phyloP scores from a whole-genome alignment of 2,797 vertebrate species.

The Lindbergichthys nudifrons region DNA sequence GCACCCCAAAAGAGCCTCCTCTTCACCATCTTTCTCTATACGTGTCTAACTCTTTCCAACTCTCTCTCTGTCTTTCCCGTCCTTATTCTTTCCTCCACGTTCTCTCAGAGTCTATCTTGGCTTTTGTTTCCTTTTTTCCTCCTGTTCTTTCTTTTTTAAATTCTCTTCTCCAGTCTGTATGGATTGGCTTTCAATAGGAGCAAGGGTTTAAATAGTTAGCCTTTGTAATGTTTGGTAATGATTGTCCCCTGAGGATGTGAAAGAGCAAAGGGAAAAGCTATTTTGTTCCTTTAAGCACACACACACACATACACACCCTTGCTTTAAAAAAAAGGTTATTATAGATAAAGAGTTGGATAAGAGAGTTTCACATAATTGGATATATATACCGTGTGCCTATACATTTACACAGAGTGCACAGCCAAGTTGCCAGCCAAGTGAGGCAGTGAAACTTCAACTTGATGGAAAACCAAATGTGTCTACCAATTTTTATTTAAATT shows the following conservation, averaged over 20 bases:
- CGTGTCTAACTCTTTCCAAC: conserved; percentile 66
- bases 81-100: conserved; percentile 66
- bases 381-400: not conserved
- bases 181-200: conserved; percentile 72
- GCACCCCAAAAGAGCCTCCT: conserved; percentile 82
- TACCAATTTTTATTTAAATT: too few relatives aligned
- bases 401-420: not conserved
- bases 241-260: conserved; percentile 72
- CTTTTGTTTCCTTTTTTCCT: conserved; percentile 67
- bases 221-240: conserved; percentile 78
- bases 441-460: not conserved
- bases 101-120: conserved; percentile 61
- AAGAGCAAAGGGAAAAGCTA: conserved; percentile 50
- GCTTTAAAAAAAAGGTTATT: conserved; percentile 11
- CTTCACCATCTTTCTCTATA: conserved; percentile 70
- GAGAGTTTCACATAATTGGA: not conserved
- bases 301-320: conserved; percentile 4
- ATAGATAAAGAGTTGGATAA: conserved; percentile 9
- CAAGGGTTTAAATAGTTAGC: conserved; percentile 81
- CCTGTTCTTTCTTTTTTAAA: conserved; percentile 56
- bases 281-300: conserved; percentile 35
- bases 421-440: not conserved
- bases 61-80: conserved; percentile 64
- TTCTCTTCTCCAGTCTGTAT: conserved; percentile 63
- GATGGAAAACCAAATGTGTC: too few relatives aligned